phyloP scores from a whole-genome alignment of 1,140 invertebrate genomes.

The Cydia strobilella region DNA sequence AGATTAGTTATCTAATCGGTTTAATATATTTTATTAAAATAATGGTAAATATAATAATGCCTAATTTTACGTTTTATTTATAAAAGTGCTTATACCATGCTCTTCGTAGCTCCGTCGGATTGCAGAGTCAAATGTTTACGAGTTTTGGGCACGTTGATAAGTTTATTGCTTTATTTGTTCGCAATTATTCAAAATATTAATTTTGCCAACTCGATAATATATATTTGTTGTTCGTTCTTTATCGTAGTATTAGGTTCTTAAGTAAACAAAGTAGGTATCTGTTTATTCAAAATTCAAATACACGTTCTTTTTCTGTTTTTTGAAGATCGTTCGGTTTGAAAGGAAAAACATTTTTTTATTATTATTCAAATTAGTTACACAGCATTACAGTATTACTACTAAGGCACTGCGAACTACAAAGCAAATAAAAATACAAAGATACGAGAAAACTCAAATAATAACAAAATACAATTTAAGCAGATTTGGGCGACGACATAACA shows the following conservation, averaged over 20 bases:
- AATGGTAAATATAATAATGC: background rate
- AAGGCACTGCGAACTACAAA: too few relatives aligned
- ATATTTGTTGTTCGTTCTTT: conserved; percentile 8
- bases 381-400: too few relatives aligned
- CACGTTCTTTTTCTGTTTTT: background rate
- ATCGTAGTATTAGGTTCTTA: background rate
- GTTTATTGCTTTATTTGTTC: conserved; percentile 24
- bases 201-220: conserved; percentile 20
- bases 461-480: too few relatives aligned
- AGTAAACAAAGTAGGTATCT: background rate
- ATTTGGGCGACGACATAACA: too few relatives aligned
- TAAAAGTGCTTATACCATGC: background rate
- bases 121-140: conserved; percentile 27
- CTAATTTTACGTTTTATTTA: background rate
- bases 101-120: background rate
- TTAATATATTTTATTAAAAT: background rate
- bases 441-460: too few relatives aligned
- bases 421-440: too few relatives aligned
- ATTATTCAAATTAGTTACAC: too few relatives aligned
- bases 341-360: too few relatives aligned
- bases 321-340: too few relatives aligned
- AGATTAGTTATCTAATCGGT: too few relatives aligned
- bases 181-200: conserved; percentile 25
- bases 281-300: background rate
- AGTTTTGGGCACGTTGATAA: conserved; percentile 24